Base-by-base conservation (phyloP, 2,888 invertebrate genomes). In the Phanerotoma sp. region DNA sequence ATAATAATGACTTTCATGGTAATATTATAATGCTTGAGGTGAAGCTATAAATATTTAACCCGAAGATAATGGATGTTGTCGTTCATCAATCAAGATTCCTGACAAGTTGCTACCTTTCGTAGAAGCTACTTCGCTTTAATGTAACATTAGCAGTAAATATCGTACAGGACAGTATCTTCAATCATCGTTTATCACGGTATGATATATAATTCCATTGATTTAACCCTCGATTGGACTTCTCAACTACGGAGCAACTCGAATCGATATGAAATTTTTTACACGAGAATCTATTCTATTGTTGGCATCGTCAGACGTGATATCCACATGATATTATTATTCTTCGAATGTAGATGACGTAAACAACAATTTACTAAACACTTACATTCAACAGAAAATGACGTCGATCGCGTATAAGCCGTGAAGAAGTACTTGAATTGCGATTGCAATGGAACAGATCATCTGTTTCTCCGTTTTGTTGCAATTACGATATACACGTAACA, bases 341-440 rank as follows among this genome's bases (percentile, higher is more conserved):
- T 35, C 25, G 51, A 51, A 51, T 37, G 44, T 11, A 37, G 18
- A 18, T 44, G 33, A 42, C 50, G 50, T 51, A 42, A 42, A 33
- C 16, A 42, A 33, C 16, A 51, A 33, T 44, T 41, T 30, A 37
- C 15, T 22, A 42, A 28, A n/a, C n/a, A n/a, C n/a, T n/a, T 37
- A 35, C 44, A 32, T 42, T 15, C 13, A 3, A 18, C 25, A 51
- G 32, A 35, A 10, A 20, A 5, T 7, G 6, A 32, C 22, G 35
- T 21, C 42, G 21, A 41, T 21, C 13, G 25, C 21, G n/a, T n/a
- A n/a, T n/a, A n/a, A n/a, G n/a, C 20, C 16, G 11, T 18, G 40
- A 18, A 11, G 13, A 35, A 5, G n/a, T n/a, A n/a, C n/a, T n/a
- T n/a, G n/a, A n/a, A n/a, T n/a, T n/a, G n/a, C n/a, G n/a, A n/a